A percentile compares a stretch with the other conserved stretches of the same genome.
Evolutionary conservation across 2,113 vertebrate species (phyloP).

Genomic region (Vanacampus margaritifer): DNA sequence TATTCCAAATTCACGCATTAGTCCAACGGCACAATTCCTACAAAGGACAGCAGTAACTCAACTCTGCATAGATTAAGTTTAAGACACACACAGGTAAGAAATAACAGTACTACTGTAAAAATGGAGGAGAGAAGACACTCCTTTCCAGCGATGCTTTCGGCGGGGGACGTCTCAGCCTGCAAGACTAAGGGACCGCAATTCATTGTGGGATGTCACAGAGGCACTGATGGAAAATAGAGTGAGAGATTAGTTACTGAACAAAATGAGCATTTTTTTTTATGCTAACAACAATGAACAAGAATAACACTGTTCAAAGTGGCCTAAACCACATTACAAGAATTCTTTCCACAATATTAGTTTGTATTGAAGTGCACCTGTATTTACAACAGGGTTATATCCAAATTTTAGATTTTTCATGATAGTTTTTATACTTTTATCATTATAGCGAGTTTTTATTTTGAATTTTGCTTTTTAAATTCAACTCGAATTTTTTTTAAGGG

Average conservation of each 20-base stretch:
- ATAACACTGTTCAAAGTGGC: not conserved
- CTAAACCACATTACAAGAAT: too few relatives aligned
- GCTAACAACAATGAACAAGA: not conserved
- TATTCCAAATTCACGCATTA: not conserved
- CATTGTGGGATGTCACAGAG: constrained; percentile 60
- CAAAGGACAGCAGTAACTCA: constrained; percentile 38
- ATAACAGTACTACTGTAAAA: constrained; percentile 43
- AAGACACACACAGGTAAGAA: constrained; percentile 63
- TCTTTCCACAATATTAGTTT: too few relatives aligned
- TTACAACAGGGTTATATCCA: too few relatives aligned
- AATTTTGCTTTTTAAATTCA: too few relatives aligned
- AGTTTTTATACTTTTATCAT: too few relatives aligned
- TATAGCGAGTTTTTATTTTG: too few relatives aligned
- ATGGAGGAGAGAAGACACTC: constrained; percentile 13
- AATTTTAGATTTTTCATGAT: too few relatives aligned
- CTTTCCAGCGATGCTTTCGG: constrained; percentile 7
- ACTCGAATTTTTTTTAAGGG: too few relatives aligned
- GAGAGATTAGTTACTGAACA: constrained; percentile 1
- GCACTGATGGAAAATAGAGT: constrained; percentile 46
- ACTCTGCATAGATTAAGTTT: constrained; percentile 66
- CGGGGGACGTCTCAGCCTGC: constrained; percentile 7
- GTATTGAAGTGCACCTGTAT: too few relatives aligned
- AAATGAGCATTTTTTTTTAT: not conserved
- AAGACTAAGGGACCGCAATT: constrained; percentile 17
- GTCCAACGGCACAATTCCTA: not conserved